A percentile compares a stretch with the other conserved stretches of the same genome.
These are phyloP conservation scores for Coenobita brevimanus DNA, from an alignment of 1,140 invertebrate species.

Conservation along the genomic window DNA sequence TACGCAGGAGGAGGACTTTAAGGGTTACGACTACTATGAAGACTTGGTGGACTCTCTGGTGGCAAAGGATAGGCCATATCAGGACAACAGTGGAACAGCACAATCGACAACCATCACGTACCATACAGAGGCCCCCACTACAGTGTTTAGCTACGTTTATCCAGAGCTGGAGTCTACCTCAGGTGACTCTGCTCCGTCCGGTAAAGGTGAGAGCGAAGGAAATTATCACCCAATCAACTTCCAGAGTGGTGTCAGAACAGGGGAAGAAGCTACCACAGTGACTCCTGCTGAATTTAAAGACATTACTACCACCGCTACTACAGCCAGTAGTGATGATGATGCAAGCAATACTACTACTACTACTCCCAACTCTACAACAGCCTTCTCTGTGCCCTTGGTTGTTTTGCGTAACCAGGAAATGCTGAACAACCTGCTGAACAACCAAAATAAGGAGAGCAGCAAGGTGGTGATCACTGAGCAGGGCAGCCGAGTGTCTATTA, in stretches of 20 bases:
- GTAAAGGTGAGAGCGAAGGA: neutral
- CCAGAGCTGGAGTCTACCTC: slow-evolving; percentile 6
- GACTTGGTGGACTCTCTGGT: slow-evolving; percentile 36
- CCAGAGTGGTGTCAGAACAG: neutral
- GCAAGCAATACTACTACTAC: too few species aligned
- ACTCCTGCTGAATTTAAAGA: neutral
- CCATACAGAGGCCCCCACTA: neutral
- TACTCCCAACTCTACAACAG: neutral
- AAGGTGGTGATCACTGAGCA: slow-evolving; percentile 47
- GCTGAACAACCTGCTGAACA: slow-evolving; percentile 33
- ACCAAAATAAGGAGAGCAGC: neutral
- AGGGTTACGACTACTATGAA: slow-evolving; percentile 55
- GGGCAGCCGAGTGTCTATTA: slow-evolving; percentile 50
- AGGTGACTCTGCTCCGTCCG: neutral
- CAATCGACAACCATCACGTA: neutral
- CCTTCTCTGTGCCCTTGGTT: slow-evolving; percentile 26
- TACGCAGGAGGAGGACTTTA: slow-evolving; percentile 23
- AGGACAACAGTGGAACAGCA: neutral
- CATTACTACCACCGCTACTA: neutral
- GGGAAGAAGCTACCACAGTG: too few species aligned
- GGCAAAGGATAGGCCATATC: slow-evolving; percentile 39
- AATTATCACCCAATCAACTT: neutral
- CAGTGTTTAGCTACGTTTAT: neutral
- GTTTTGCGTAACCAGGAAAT: slow-evolving; percentile 38
- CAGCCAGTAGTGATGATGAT: too few species aligned